Conservation (phyloP, 2,113 vertebrate genomes). For the Struthidea cinerea region DNA sequence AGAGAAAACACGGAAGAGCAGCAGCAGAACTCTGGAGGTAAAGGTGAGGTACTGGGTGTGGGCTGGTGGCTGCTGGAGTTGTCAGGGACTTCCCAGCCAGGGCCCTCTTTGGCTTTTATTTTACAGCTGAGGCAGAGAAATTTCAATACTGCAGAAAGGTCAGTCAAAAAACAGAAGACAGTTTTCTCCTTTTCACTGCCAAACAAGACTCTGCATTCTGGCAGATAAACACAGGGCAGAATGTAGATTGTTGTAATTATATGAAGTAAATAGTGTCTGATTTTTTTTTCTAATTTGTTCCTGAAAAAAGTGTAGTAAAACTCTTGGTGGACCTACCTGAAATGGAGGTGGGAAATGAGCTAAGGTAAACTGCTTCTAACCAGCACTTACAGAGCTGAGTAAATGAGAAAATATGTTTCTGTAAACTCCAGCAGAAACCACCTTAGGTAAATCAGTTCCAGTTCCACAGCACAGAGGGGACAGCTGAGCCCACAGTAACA, state of each 20-base stretch:
- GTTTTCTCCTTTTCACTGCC: neutral
- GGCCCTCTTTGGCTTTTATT: neutral
- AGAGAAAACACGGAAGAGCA: neutral
- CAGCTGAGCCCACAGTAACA: neutral
- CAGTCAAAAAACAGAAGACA: neutral
- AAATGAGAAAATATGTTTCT: neutral
- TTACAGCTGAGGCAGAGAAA: neutral
- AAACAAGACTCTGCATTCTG: neutral
- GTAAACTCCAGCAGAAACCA: neutral
- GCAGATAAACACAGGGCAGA: neutral
- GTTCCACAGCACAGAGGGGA: neutral
- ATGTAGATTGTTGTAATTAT: fast-evolving
- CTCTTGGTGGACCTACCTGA: neutral
- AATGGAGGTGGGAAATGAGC: neutral
- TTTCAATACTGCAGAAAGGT: neutral
- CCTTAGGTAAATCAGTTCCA: neutral
- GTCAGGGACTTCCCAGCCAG: neutral
- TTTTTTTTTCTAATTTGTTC: neutral
- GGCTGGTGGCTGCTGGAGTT: neutral
- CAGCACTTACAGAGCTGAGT: neutral
- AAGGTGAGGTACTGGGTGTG: neutral
- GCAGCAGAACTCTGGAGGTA: neutral
- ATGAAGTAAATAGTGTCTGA: neutral
- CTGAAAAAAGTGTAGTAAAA: neutral
- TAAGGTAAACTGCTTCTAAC: neutral